A percentile compares a stretch with the other conserved stretches of the same genome.
Conservation (phyloP, 2,797 vertebrate species). For the Bufotes viridis region DNA sequence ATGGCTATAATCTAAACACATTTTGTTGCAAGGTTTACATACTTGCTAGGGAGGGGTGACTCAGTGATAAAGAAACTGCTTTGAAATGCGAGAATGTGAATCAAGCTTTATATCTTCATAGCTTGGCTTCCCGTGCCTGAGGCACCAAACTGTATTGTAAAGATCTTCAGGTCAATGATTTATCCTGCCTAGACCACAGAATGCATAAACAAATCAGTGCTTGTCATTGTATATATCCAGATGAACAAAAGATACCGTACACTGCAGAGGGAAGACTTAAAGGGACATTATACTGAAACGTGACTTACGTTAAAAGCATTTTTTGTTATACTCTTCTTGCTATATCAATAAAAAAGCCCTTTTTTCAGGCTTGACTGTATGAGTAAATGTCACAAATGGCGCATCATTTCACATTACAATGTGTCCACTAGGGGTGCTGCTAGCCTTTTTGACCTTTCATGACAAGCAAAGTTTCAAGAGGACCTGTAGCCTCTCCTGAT, state of each 20-base stretch:
- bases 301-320: constrained; percentile 17
- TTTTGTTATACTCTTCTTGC: constrained; percentile 9
- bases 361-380: neutral
- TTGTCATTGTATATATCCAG: constrained; percentile 47
- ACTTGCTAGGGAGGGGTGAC: constrained; percentile 54
- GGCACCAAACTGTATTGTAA: constrained; percentile 55
- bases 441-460: neutral
- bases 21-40: constrained; percentile 56
- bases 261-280: constrained; percentile 1
- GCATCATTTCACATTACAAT: no score
- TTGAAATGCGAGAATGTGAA: constrained; percentile 58
- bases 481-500: no score
- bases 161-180: constrained; percentile 50
- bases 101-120: constrained; percentile 51
- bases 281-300: constrained; percentile 9
- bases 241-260: constrained; percentile 47
- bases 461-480: neutral
- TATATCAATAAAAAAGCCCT: neutral
- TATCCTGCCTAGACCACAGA: constrained; percentile 52
- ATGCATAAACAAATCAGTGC: constrained; percentile 50
- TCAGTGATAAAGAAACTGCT: constrained; percentile 56
- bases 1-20: constrained; percentile 56
- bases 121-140: constrained; percentile 46
- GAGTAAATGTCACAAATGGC: neutral
- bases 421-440: constrained; percentile 2